These are phyloP conservation scores for Passerculus sandwichensis DNA, from an alignment of 2,797 vertebrate species.

Conservation along the genomic window DNA sequence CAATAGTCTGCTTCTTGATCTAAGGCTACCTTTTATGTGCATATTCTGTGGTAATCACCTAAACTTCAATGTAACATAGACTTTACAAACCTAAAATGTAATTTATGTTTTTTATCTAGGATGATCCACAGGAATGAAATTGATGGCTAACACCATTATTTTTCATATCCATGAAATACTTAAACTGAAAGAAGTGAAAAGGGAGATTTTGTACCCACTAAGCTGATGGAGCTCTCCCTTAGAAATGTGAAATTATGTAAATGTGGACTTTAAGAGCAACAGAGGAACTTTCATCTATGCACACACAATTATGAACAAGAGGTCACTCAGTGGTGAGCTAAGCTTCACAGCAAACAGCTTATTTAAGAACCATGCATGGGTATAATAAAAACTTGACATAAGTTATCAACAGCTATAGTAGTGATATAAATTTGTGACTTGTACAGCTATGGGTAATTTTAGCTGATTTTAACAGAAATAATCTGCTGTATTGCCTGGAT, in stretches of 20 bases:
- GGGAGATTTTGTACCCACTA: conserved; percentile 40
- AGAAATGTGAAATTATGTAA: conserved; percentile 73
- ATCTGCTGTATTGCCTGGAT: neutral
- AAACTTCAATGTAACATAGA: conserved; percentile 44
- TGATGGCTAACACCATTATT: conserved; percentile 51
- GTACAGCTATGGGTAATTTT: neutral
- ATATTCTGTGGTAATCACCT: conserved; percentile 46
- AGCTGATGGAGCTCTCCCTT: conserved; percentile 32
- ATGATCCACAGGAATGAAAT: conserved; percentile 64
- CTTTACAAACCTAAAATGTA: conserved; percentile 58
- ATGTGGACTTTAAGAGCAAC: conserved; percentile 43
- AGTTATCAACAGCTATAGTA: neutral
- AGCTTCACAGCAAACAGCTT: conserved; percentile 32
- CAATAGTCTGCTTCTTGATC: conserved; percentile 13
- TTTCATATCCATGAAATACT: conserved; percentile 69
- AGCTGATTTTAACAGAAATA: neutral
- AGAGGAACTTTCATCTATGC: conserved; percentile 36
- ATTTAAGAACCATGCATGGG: neutral
- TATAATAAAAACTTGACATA: conserved; percentile 17
- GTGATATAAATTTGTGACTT: neutral
- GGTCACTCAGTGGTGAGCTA: conserved; percentile 37
- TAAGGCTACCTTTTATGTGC: conserved; percentile 44
- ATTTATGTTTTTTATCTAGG: conserved; percentile 68
- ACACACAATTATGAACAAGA: neutral
- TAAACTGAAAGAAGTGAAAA: conserved; percentile 40